Conservation (phyloP, 2,888 invertebrate genomes). For the Drosophila neoperkinsi region DNA sequence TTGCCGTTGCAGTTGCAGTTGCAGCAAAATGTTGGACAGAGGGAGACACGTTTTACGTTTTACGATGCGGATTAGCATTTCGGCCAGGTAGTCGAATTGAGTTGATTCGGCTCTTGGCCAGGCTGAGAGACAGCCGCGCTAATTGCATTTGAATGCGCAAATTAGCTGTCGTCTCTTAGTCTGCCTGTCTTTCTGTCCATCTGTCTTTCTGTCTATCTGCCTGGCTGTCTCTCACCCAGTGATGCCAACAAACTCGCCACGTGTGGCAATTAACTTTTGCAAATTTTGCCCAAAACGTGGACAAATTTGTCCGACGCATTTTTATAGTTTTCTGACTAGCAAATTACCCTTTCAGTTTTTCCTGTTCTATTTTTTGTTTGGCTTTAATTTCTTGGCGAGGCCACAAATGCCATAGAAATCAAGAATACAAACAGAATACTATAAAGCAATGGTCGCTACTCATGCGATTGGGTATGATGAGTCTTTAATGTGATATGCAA, state of each 20-base stretch:
- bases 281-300: constrained; percentile 13
- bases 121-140: constrained; percentile 23
- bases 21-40: constrained; percentile 22
- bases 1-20: constrained; percentile 14
- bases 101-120: constrained; percentile 3
- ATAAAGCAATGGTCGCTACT: neutral
- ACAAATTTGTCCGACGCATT: constrained; percentile 10
- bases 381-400: constrained; percentile 7
- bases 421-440: constrained; percentile 14
- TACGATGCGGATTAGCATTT: constrained; percentile 42
- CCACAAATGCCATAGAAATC: constrained; percentile 29
- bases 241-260: constrained; percentile 36
- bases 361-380: neutral
- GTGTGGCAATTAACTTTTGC: constrained; percentile 54
- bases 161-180: constrained; percentile 30
- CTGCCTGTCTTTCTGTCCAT: neutral
- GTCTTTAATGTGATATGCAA: neutral
- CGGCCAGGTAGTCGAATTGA: constrained; percentile 26
- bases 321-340: constrained; percentile 1
- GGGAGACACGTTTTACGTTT: constrained; percentile 24
- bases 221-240: neutral
- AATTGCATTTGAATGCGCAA: constrained; percentile 66
- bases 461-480: neutral
- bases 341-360: constrained; percentile 12
- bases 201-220: too few species aligned